Conservation (phyloP, 2,888 invertebrate species). For the Malachius bipustulatus region DNA sequence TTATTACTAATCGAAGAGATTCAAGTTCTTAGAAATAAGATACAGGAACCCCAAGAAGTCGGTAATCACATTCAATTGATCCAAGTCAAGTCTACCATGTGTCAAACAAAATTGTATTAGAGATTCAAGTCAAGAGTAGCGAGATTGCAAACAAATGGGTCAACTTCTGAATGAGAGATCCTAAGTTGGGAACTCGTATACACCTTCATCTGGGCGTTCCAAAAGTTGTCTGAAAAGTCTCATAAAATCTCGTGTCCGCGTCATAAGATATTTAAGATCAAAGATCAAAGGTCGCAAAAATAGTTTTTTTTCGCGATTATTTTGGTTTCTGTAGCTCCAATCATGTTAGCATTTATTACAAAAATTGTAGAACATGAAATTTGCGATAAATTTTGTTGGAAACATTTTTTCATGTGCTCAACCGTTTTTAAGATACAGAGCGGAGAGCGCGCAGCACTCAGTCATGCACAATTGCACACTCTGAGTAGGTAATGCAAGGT, state of each 20-base stretch:
- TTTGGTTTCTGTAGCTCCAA: slow-evolving; percentile 3
- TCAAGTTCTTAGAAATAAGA: too few species aligned
- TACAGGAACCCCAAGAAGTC: too few species aligned
- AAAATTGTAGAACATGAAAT: slow-evolving; percentile 2
- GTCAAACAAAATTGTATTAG: too few species aligned
- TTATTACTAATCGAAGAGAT: too few species aligned
- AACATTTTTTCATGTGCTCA: slow-evolving; percentile 1
- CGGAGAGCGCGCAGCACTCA: slow-evolving; percentile 3
- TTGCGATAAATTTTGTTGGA: slow-evolving; percentile 1
- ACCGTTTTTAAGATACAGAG: slow-evolving; percentile 1
- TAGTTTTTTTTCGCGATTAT: slow-evolving; percentile 2
- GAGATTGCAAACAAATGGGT: background rate
- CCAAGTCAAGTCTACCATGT: too few species aligned
- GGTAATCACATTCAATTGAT: too few species aligned
- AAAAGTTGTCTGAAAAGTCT: background rate
- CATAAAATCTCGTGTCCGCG: slow-evolving; percentile 9
- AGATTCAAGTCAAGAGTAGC: too few species aligned
- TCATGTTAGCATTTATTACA: slow-evolving; percentile 2
- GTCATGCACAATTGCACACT: too few species aligned
- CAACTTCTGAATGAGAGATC: slow-evolving; percentile 8
- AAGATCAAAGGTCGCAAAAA: slow-evolving; percentile 1
- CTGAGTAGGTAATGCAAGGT: too few species aligned
- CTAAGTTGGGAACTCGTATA: slow-evolving; percentile 1
- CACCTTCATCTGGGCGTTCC: slow-evolving; percentile 2
- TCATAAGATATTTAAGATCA: too few species aligned